Evolutionary conservation across 92 coral and sea anemone species (phyloP).

Genomic region (Epizoanthus rinbou): DNA sequence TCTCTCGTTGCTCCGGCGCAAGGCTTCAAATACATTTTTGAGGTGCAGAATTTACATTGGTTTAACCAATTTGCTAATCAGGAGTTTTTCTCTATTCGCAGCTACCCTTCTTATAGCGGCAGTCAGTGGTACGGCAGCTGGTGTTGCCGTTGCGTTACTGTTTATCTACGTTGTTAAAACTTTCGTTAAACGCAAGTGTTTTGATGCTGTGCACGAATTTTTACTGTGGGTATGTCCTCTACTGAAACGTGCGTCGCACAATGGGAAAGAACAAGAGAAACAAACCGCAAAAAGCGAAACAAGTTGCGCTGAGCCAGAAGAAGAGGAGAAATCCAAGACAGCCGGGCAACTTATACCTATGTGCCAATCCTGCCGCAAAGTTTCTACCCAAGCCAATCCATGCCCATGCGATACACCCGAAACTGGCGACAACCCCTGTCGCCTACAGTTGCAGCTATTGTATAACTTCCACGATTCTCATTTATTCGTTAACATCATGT

Average conservation of each 20-base stretch:
- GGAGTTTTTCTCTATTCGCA: background rate
- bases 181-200: conserved; percentile 1
- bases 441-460: conserved; percentile 75
- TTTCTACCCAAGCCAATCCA: conserved; percentile 55
- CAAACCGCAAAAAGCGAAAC: conserved; percentile 31
- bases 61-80: background rate
- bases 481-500: conserved; percentile 74
- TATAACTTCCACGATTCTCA: conserved; percentile 78
- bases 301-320: conserved; percentile 27
- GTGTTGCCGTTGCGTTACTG: conserved; percentile 11
- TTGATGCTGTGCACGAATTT: conserved; percentile 10
- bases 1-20: background rate
- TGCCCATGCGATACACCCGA: conserved; percentile 52
- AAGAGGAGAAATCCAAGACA: conserved; percentile 30
- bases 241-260: background rate
- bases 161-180: conserved; percentile 11
- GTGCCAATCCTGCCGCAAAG: conserved; percentile 58
- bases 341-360: conserved; percentile 14
- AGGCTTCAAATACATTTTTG: background rate
- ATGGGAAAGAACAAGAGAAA: conserved; percentile 13
- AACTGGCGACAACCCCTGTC: conserved; percentile 58
- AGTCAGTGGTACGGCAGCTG: conserved; percentile 35
- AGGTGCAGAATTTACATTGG: background rate
- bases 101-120: conserved; percentile 37
- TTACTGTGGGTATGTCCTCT: conserved; percentile 10